Conservation (phyloP, 2,888 invertebrate genomes). For the Phlogophora meticulosa region DNA sequence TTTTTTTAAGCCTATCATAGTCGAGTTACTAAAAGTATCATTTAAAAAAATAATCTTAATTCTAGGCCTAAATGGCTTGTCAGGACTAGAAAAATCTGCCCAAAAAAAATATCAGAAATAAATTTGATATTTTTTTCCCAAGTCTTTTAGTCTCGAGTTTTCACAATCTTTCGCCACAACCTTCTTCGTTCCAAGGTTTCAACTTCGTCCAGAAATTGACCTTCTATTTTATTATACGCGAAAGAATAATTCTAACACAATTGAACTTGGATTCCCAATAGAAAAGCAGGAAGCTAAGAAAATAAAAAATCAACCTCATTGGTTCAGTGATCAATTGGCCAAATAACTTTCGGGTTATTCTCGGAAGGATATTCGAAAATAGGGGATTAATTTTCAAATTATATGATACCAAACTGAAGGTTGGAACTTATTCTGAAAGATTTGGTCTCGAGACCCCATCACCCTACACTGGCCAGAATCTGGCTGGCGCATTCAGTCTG, state of each 20-base stretch:
- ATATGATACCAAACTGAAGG: no score
- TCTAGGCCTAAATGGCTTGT: conserved; percentile 23
- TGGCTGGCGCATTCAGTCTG: no score
- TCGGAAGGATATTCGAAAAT: background rate
- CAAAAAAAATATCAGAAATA: conserved; percentile 19
- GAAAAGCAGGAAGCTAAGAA: background rate
- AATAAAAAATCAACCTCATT: conserved; percentile 3
- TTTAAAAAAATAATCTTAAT: conserved; percentile 49
- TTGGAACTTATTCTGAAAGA: no score
- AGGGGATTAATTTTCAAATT: background rate
- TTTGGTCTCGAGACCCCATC: no score
- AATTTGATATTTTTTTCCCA: conserved; percentile 40
- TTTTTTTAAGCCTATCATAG: conserved; percentile 31
- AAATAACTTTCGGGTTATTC: background rate
- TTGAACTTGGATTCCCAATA: conserved; percentile 2
- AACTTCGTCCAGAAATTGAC: conserved; percentile 32
- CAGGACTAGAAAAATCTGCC: conserved; percentile 4
- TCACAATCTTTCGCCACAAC: conserved; percentile 45
- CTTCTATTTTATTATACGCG: conserved; percentile 9
- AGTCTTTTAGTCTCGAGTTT: conserved; percentile 29
- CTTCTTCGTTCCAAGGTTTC: conserved; percentile 11
- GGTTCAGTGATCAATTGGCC: background rate
- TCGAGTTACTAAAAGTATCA: conserved; percentile 13
- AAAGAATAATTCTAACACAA: conserved; percentile 19
- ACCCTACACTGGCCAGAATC: no score